Conservation (phyloP, 2,113 vertebrate species). For the Athene noctua region DNA sequence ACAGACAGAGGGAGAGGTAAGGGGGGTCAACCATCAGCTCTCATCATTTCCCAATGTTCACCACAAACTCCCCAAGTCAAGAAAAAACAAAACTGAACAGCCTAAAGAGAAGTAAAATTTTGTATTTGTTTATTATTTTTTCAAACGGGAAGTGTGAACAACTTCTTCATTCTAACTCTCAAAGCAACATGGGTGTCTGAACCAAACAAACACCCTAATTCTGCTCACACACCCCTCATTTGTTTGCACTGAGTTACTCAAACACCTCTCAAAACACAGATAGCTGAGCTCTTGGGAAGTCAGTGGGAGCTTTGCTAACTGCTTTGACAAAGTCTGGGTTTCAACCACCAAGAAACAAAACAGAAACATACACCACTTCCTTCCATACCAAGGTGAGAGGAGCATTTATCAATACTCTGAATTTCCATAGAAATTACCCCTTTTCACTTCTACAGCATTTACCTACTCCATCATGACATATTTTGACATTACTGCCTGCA, state of each 20-base stretch:
- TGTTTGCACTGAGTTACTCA: not conserved
- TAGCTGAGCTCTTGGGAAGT: not conserved
- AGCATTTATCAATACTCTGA: not conserved
- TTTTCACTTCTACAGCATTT: not conserved
- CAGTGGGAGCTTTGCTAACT: not conserved
- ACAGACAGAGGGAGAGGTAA: not conserved
- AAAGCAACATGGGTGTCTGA: not conserved
- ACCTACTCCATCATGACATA: fast-evolving
- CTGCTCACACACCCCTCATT: not conserved
- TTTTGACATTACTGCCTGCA: not conserved
- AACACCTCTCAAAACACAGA: not conserved
- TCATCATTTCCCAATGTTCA: not conserved
- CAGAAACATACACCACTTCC: not conserved
- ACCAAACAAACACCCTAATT: fast-evolving
- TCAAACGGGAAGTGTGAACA: not conserved
- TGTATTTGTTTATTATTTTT: not conserved
- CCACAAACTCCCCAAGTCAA: not conserved
- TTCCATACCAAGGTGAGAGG: not conserved
- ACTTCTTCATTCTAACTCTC: not conserved
- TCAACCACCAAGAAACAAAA: not conserved
- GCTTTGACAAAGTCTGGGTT: not conserved
- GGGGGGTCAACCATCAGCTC: not conserved
- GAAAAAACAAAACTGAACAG: not conserved
- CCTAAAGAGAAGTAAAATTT: not conserved
- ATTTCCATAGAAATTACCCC: not conserved